A percentile compares a stretch with the other conserved stretches of the same genome.
Conservation (phyloP, 2,113 vertebrate species). For the Pyrgilauda ruficollis region DNA sequence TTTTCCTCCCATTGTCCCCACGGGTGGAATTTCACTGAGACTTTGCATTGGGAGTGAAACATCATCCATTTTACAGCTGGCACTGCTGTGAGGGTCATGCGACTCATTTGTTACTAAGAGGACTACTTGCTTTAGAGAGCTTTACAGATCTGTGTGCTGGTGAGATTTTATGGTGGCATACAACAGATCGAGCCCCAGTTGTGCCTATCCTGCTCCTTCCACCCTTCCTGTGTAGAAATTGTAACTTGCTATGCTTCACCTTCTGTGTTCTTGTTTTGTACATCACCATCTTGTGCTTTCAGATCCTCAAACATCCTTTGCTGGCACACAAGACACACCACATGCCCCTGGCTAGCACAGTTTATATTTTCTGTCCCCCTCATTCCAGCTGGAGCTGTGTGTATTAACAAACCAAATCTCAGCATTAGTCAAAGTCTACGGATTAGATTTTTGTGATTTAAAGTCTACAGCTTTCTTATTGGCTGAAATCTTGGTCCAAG, state of each 20-base stretch:
- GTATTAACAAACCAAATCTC: not conserved
- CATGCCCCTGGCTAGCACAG: not conserved
- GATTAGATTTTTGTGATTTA: not conserved
- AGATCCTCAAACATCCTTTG: not conserved
- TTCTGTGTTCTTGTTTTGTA: not conserved
- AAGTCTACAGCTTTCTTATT: not conserved
- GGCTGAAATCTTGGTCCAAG: not conserved
- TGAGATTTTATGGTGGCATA: not conserved
- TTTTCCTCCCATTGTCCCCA: accelerated
- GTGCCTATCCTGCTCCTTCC: not conserved
- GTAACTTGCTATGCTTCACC: not conserved
- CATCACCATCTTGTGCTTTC: not conserved
- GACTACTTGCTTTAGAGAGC: accelerated
- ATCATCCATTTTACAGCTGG: accelerated
- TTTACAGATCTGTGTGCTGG: not conserved
- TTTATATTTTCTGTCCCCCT: not conserved
- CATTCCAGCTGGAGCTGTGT: not conserved
- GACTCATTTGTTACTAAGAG: not conserved
- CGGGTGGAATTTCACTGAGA: not conserved
- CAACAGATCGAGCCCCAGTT: not conserved
- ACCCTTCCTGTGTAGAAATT: not conserved
- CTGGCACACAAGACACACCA: not conserved
- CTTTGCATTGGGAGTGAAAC: not conserved
- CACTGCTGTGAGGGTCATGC: accelerated
- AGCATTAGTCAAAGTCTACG: not conserved